A percentile compares a stretch with the other conserved stretches of the same genome.
Evolutionary conservation across 2,113 vertebrate species (phyloP).

Genomic region (Ia io): DNA sequence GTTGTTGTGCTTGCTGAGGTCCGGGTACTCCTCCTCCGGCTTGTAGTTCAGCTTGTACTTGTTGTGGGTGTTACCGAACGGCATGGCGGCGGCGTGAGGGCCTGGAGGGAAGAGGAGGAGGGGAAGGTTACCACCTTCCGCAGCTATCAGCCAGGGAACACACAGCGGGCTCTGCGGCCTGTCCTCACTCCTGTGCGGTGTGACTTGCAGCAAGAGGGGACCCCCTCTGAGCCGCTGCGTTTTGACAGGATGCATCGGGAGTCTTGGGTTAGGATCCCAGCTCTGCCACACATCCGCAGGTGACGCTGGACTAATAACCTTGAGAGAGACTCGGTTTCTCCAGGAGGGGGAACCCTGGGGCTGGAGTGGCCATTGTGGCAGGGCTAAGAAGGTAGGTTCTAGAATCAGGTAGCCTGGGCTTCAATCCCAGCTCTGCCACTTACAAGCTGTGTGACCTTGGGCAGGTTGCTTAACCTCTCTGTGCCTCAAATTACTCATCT

Average conservation of each 20-base stretch:
- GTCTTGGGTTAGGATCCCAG: neutral
- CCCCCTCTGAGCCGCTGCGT: neutral
- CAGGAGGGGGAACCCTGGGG: neutral
- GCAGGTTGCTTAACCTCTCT: neutral
- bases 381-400: neutral
- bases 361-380: neutral
- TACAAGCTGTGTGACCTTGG: neutral
- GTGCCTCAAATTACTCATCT: neutral
- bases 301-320: neutral
- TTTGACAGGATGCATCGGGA: neutral
- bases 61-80: constrained; percentile 90
- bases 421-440: neutral
- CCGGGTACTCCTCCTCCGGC: constrained; percentile 89
- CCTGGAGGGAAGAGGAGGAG: accelerated
- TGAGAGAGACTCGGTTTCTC: neutral
- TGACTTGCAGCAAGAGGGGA: neutral
- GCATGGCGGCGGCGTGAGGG: constrained; percentile 85
- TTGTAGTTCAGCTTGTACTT: constrained; percentile 91
- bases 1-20: constrained; percentile 92
- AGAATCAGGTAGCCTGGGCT: neutral
- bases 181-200: neutral
- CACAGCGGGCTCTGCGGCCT: neutral
- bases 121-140: accelerated
- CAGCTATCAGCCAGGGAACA: neutral
- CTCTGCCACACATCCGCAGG: neutral